Conservation (phyloP, 2,113 vertebrate genomes). For the Chionodraco myersi region DNA sequence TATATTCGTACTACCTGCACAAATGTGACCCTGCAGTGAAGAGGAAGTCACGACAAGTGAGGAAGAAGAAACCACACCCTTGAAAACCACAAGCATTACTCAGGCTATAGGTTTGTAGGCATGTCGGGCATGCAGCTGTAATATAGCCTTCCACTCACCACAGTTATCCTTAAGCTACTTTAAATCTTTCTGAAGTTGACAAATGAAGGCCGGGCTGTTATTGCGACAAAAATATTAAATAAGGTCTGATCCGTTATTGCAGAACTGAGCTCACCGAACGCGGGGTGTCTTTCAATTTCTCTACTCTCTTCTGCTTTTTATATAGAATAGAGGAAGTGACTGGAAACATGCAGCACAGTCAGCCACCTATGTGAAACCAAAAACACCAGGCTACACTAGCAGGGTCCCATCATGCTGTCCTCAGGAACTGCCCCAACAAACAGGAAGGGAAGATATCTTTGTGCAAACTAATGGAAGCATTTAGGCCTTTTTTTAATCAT, state of each 20-base stretch:
- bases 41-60: slow-evolving; percentile 64
- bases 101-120: slow-evolving; percentile 12
- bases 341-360: slow-evolving; percentile 26
- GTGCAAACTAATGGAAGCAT: slow-evolving; percentile 19
- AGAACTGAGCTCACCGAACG: slow-evolving; percentile 14
- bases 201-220: background rate
- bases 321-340: slow-evolving; percentile 48
- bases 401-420: slow-evolving; percentile 45
- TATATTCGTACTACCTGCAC: slow-evolving; percentile 34
- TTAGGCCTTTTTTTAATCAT: slow-evolving; percentile 3
- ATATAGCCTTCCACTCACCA: background rate
- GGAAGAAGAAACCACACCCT: slow-evolving; percentile 48
- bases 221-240: background rate
- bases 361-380: slow-evolving; percentile 44
- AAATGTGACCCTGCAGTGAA: slow-evolving; percentile 28
- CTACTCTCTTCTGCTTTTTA: slow-evolving; percentile 56
- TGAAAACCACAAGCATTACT: slow-evolving; percentile 48
- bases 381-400: slow-evolving; percentile 41
- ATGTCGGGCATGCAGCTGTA: slow-evolving; percentile 43
- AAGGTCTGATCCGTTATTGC: background rate
- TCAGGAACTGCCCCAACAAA: slow-evolving; percentile 70
- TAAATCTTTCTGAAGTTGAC: slow-evolving; percentile 26
- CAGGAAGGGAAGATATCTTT: slow-evolving; percentile 43
- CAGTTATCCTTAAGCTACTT: slow-evolving; percentile 16
- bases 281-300: slow-evolving; percentile 18